Conservation (phyloP, 2,888 invertebrate genomes). For the Erebia palarica region DNA sequence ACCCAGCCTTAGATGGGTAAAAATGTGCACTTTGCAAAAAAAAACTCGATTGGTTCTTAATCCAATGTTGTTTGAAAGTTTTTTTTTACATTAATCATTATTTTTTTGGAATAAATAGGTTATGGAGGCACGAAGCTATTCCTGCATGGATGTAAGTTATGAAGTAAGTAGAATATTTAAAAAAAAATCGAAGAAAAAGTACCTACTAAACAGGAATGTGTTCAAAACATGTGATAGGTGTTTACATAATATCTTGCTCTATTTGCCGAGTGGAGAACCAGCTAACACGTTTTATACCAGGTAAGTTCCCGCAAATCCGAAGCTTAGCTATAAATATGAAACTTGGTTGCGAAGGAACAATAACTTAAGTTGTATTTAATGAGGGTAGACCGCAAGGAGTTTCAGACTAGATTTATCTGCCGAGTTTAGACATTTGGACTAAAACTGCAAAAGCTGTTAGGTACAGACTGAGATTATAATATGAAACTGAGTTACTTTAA, state of each 20-base stretch:
- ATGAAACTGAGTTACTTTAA: not conserved
- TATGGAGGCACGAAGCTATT: too few relatives aligned
- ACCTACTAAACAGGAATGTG: not conserved
- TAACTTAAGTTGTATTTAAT: conserved; percentile 55
- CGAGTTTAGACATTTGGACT: conserved; percentile 37
- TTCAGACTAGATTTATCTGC: conserved; percentile 51
- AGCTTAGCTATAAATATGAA: conserved; percentile 48
- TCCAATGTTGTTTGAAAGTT: too few relatives aligned
- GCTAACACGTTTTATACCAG: conserved; percentile 30
- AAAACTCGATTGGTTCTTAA: too few relatives aligned
- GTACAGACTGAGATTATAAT: not conserved
- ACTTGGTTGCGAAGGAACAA: conserved; percentile 49
- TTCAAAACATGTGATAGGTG: not conserved
- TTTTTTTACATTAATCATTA: too few relatives aligned
- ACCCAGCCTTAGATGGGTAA: too few relatives aligned
- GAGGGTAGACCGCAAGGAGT: conserved; percentile 50
- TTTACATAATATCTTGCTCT: conserved; percentile 1
- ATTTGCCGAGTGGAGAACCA: conserved; percentile 24
- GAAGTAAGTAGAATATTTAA: too few relatives aligned
- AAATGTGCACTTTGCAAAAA: too few relatives aligned
- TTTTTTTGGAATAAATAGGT: too few relatives aligned
- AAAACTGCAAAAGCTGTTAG: conserved; percentile 10
- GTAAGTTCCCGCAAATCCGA: conserved; percentile 37
- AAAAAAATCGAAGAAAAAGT: not conserved
- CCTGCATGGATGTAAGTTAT: too few relatives aligned